These are phyloP conservation scores for Sarcophaga rosellei DNA, from an alignment of 2,888 invertebrate genomes.

Conservation along the genomic window DNA sequence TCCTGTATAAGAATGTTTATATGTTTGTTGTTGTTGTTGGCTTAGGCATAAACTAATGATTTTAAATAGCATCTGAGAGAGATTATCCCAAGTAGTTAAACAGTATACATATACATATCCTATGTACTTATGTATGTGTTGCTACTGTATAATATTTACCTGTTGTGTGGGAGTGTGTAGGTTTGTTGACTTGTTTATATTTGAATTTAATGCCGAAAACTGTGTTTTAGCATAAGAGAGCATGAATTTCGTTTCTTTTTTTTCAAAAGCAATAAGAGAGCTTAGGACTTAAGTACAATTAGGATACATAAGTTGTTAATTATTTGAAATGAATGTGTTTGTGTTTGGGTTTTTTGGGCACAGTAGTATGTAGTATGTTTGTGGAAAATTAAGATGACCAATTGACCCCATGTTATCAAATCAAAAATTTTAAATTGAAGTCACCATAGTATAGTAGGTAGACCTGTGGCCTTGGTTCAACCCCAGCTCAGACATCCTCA, in stretches of 20 bases:
- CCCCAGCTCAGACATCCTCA: no score
- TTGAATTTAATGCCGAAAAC: neutral
- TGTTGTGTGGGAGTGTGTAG: conserved; percentile 26
- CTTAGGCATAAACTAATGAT: conserved; percentile 52
- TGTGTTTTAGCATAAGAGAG: conserved; percentile 1
- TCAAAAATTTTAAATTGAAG: no score
- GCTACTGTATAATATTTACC: conserved; percentile 10
- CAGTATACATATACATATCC: conserved; percentile 4
- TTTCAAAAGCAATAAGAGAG: neutral
- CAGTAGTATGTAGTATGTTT: no score
- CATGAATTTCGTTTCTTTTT: neutral
- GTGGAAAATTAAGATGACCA: no score
- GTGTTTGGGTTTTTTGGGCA: no score
- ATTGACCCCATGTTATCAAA: no score
- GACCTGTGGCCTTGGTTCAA: no score
- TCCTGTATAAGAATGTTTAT: neutral
- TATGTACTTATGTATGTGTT: conserved; percentile 22
- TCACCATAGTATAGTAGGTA: no score
- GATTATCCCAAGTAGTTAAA: conserved; percentile 51
- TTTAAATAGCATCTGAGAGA: conserved; percentile 42
- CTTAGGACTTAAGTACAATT: neutral
- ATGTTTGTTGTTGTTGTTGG: neutral
- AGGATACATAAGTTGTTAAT: neutral
- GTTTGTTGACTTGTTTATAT: conserved; percentile 23
- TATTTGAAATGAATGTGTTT: neutral